Conservation (phyloP, 2,797 vertebrate species). For the Pampus argenteus region DNA sequence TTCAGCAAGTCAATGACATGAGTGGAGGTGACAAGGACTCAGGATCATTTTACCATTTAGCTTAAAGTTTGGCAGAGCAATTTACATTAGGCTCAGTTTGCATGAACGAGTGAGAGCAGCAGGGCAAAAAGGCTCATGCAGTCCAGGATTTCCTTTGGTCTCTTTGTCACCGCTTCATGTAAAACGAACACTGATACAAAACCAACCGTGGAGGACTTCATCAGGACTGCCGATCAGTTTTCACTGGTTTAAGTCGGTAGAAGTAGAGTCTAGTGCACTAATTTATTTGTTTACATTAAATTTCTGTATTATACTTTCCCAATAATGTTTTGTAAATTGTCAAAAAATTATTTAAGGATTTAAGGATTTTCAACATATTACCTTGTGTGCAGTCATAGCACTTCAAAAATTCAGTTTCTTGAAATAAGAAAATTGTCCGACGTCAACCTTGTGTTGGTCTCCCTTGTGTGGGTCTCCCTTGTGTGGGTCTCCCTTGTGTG, state of each 20-base stretch:
- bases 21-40: slow-evolving; percentile 83
- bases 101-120: slow-evolving; percentile 65
- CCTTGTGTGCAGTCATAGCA: neutral
- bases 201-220: slow-evolving; percentile 2
- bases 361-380: neutral
- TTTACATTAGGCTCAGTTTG: slow-evolving; percentile 80
- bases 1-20: slow-evolving; percentile 79
- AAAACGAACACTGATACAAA: slow-evolving; percentile 42
- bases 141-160: slow-evolving; percentile 58
- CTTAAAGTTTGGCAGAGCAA: slow-evolving; percentile 75
- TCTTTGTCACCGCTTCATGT: slow-evolving; percentile 57
- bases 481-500: neutral
- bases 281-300: neutral
- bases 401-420: neutral
- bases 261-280: neutral
- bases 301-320: neutral
- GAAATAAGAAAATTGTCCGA: neutral
- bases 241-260: neutral
- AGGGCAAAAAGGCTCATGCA: slow-evolving; percentile 37
- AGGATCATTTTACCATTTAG: slow-evolving; percentile 84
- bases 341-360: neutral
- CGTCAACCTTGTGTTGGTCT: too few relatives aligned
- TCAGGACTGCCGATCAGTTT: slow-evolving; percentile 15
- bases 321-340: neutral
- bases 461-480: neutral